phyloP scores from a whole-genome alignment of 2,113 vertebrate species.

The Notothenia rossii region DNA sequence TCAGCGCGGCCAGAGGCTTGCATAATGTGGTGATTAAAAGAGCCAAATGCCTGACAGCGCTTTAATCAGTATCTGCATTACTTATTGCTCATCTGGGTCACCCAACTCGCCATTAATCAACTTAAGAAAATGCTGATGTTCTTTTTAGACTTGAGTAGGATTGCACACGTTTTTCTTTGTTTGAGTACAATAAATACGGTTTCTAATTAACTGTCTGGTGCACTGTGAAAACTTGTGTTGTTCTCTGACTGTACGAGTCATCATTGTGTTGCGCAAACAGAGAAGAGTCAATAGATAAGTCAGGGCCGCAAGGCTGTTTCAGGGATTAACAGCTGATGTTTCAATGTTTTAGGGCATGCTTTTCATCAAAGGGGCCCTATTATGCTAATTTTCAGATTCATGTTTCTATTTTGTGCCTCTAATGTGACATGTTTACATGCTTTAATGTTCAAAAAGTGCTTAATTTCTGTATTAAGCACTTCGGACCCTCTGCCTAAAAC shows the following conservation, averaged over 20 bases:
- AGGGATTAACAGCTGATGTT: neutral
- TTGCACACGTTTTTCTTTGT: neutral
- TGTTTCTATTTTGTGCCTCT: neutral
- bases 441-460: no score
- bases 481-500: no score
- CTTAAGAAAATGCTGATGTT: slow-evolving; percentile 24
- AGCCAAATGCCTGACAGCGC: slow-evolving; percentile 38
- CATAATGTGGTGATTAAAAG: slow-evolving; percentile 49
- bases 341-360: neutral
- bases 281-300: slow-evolving; percentile 3
- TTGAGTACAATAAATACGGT: slow-evolving; percentile 24
- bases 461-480: no score
- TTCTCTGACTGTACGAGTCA: slow-evolving; percentile 2
- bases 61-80: slow-evolving; percentile 53
- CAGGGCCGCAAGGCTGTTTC: neutral
- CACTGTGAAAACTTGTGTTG: slow-evolving; percentile 2
- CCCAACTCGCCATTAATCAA: slow-evolving; percentile 49
- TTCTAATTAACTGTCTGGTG: slow-evolving; percentile 49
- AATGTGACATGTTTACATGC: no score
- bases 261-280: slow-evolving; percentile 5
- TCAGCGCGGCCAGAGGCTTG: slow-evolving; percentile 23
- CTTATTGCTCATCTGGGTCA: slow-evolving; percentile 54
- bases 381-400: no score
- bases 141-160: neutral
- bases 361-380: neutral